Evolutionary conservation across 2,113 vertebrate genomes (phyloP).

Genomic region (Rhinolophus sinicus): DNA sequence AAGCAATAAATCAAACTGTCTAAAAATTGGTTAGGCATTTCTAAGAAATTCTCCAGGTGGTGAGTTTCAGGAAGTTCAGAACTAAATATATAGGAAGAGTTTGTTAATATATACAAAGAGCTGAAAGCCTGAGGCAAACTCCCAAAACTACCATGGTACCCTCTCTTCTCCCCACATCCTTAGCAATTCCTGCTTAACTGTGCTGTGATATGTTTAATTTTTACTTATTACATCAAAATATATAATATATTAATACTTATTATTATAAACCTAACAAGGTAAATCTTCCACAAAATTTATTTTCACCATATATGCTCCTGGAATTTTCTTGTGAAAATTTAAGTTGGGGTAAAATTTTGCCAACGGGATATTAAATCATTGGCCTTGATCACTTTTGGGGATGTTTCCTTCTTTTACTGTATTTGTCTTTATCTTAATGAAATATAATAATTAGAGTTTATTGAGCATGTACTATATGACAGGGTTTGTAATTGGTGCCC

Average conservation of each 20-base stretch:
- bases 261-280: neutral
- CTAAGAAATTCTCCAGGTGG: neutral
- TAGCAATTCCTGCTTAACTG: neutral
- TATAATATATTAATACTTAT: neutral
- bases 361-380: neutral
- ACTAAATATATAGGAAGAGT: neutral
- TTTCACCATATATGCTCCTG: neutral
- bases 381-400: neutral
- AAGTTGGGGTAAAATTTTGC: constrained; percentile 7
- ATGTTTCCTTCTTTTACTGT: neutral
- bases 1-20: constrained; percentile 11
- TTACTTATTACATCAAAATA: neutral
- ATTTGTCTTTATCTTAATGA: neutral
- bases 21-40: constrained; percentile 30
- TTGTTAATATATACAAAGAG: neutral
- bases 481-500: neutral
- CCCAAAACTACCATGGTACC: too few species aligned
- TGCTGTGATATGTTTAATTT: neutral
- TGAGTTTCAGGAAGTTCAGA: constrained; percentile 7
- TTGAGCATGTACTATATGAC: neutral
- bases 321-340: constrained; percentile 43
- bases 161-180: neutral
- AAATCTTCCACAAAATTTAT: constrained; percentile 15
- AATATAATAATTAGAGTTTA: constrained; percentile 14
- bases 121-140: neutral